Conservation (phyloP, 1,140 invertebrate species). For the Acromyrmex echinatior region DNA sequence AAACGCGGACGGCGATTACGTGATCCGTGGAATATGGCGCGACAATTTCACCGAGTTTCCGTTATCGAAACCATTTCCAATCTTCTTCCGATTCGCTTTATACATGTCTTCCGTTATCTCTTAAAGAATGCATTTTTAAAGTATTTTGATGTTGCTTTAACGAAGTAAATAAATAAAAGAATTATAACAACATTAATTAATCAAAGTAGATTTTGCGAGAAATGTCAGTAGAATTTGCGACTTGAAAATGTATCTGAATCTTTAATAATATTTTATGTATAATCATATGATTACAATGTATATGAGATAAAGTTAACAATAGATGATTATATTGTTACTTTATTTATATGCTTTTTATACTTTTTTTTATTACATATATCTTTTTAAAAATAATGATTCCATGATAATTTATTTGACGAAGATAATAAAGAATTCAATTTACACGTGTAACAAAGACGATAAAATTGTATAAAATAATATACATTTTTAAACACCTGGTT, state of each 20-base stretch:
- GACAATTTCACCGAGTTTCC: constrained; percentile 52
- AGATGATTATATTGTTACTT: constrained; percentile 2
- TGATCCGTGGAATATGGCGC: constrained; percentile 54
- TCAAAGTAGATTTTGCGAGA: neutral
- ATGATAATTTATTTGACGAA: neutral
- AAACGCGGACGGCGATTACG: constrained; percentile 72
- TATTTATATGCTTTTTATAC: neutral
- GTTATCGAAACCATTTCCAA: constrained; percentile 48
- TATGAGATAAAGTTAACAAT: constrained; percentile 13
- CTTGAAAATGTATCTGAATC: constrained; percentile 58
- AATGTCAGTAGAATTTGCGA: constrained; percentile 7
- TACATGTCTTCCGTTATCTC: neutral
- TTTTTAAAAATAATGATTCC: neutral
- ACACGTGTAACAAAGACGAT: neutral
- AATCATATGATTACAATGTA: constrained; percentile 26
- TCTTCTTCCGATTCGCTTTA: constrained; percentile 47
- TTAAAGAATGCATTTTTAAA: constrained; percentile 2
- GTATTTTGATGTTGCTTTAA: neutral
- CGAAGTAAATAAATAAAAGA: neutral
- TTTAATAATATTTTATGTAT: constrained; percentile 69
- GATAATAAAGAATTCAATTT: neutral
- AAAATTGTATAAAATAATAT: neutral
- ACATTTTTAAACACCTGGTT: constrained; percentile 17
- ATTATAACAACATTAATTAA: constrained; percentile 22
- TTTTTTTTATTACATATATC: neutral